Evolutionary conservation across 2,888 invertebrate genomes (phyloP).

Genomic region (Trissolcus brochymenae): DNA sequence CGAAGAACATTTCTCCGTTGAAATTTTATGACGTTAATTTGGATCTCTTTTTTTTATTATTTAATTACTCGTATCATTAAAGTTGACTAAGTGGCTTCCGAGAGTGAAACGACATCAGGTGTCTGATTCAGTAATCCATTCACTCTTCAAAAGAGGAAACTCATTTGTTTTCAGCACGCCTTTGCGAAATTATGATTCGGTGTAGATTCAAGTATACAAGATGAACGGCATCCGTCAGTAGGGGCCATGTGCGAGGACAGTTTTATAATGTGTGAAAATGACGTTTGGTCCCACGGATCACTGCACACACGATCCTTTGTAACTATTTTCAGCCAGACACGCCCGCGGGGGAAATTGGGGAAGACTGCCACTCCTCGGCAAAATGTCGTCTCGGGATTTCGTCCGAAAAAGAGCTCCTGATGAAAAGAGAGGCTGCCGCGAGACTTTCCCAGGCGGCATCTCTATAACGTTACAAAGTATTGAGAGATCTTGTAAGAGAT

Average conservation of each 20-base stretch:
- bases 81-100: conserved; percentile 21
- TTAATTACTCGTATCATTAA: conserved; percentile 41
- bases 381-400: conserved; percentile 47
- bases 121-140: conserved; percentile 24
- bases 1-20: conserved; percentile 22
- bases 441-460: conserved; percentile 18
- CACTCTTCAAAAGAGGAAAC: conserved; percentile 15
- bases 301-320: conserved; percentile 30
- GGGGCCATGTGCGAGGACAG: conserved; percentile 67
- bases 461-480: conserved; percentile 14
- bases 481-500: no score
- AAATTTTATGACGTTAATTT: conserved; percentile 45
- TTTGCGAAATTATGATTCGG: background rate
- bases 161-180: conserved; percentile 32
- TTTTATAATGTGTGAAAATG: conserved; percentile 70
- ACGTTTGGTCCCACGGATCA: conserved; percentile 32
- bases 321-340: conserved; percentile 37
- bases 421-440: conserved; percentile 28
- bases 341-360: conserved; percentile 39
- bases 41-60: conserved; percentile 16
- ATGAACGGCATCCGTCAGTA: conserved; percentile 6
- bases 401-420: conserved; percentile 17
- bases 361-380: conserved; percentile 46
- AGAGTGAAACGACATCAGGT: conserved; percentile 38
- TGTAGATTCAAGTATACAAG: background rate